phyloP scores from a whole-genome alignment of 1,140 invertebrate genomes.

The Ctenoplectra terminalis region DNA sequence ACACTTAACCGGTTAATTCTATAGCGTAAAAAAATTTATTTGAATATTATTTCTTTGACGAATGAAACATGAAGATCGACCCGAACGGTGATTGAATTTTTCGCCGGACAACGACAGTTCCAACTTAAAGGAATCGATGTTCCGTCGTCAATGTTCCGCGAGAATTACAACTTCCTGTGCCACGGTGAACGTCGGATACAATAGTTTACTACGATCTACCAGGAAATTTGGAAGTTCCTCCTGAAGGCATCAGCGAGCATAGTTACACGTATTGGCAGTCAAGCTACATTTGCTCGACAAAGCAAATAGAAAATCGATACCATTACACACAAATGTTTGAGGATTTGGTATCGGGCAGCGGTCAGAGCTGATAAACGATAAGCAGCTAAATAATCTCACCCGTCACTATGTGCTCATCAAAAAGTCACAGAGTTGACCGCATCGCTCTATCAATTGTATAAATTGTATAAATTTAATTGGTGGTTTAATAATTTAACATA shows the following conservation, averaged over 20 bases:
- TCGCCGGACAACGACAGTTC: neutral
- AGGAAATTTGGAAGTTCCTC: conserved; percentile 10
- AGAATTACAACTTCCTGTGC: neutral
- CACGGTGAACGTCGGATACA: neutral
- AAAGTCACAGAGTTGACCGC: neutral
- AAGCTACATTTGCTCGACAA: neutral
- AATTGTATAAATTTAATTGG: too few species aligned
- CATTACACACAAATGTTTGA: conserved; percentile 34
- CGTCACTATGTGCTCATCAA: neutral
- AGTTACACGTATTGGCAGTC: neutral
- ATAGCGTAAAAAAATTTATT: too few species aligned
- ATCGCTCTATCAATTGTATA: neutral
- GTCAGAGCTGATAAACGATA: conserved; percentile 10
- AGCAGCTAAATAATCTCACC: conserved; percentile 9
- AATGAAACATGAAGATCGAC: too few species aligned
- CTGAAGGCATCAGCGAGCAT: neutral
- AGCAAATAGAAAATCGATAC: conserved; percentile 31
- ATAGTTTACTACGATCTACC: conserved; percentile 17
- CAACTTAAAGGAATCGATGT: neutral
- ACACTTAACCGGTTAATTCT: too few species aligned
- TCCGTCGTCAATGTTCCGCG: neutral
- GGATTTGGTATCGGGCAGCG: neutral
- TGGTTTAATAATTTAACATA: too few species aligned
- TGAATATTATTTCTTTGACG: too few species aligned
- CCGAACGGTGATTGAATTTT: neutral